Evolutionary conservation across 2,888 invertebrate genomes (phyloP), one percentile per base, ranked within the genome.

Genomic region (Sipunculus nudus): DNA sequence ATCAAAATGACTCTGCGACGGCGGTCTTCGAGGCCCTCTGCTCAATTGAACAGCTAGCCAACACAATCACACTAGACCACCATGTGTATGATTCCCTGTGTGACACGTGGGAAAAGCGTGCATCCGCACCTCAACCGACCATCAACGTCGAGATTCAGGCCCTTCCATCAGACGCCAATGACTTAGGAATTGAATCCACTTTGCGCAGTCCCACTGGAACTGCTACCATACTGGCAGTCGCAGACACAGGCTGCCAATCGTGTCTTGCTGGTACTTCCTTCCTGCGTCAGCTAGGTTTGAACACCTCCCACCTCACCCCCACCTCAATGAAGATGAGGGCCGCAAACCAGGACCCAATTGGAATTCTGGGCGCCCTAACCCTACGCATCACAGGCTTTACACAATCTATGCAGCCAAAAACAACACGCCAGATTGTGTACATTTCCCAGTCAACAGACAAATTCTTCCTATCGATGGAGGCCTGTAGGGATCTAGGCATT

Each of bases 361-460:
- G 40, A 3, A 75, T 75, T 47, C 53, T 73, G 40, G 74, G 76
- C 2, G 75, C 75, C 4, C 32, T 61, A 4, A 31, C 70, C 13
- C 63, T 72, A 5, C 61, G 71, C 0, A 32, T 76, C 8, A 59
- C 66, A n/a, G 68, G 68, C 5, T 49, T 21, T n/a, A 21, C 46
- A 29, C 29, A 40, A 3, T 21, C 52, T 8, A 59, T 57, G 1
- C 26, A 48, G 3, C 8, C 35, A 26, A n/a, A 61, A 2, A 69
- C 71, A 49, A 76, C 72, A 0, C 46, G 65, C n/a, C 73, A 75
- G 50, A 69, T 74, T 39, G 64, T 61, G 0, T 76, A 76, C 53
- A 31, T 76, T 23, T 75, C 74, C 8, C 67, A 70, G 46, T 48
- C 28, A n/a, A 60, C 71, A 1, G 67, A 73, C 59, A 70, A 59